phyloP scores from a whole-genome alignment of 2,888 invertebrate genomes.

The Dendrolimus houi region DNA sequence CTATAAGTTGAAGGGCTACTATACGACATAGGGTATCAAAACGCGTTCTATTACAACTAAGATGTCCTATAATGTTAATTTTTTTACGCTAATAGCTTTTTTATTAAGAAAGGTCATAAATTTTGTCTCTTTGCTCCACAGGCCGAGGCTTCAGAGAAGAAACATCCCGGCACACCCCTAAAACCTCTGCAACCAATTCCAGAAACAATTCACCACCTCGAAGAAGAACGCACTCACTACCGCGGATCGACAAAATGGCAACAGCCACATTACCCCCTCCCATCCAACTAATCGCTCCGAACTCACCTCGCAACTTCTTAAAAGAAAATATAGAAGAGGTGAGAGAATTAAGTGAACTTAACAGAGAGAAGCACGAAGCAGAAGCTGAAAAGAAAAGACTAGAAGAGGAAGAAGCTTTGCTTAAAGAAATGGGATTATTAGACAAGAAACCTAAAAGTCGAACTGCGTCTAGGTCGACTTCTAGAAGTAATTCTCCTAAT shows the following conservation, averaged over 20 bases:
- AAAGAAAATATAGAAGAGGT: constrained; percentile 69
- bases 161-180: constrained; percentile 75
- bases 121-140: constrained; percentile 17
- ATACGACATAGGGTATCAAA: no score
- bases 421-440: constrained; percentile 64
- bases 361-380: constrained; percentile 66
- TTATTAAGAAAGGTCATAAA: not conserved
- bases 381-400: constrained; percentile 54
- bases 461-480: constrained; percentile 29
- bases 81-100: no score
- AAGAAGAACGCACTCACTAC: constrained; percentile 57
- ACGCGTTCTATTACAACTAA: no score
- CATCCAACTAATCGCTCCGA: constrained; percentile 40
- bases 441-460: constrained; percentile 39
- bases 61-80: no score
- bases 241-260: constrained; percentile 63
- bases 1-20: no score
- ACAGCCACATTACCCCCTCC: constrained; percentile 47
- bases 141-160: constrained; percentile 73
- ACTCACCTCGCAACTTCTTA: constrained; percentile 62
- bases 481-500: constrained; percentile 57
- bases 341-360: constrained; percentile 63
- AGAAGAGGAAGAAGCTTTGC: constrained; percentile 64
- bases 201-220: constrained; percentile 57
- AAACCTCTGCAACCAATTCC: constrained; percentile 57